Evolutionary conservation across 2,113 vertebrate genomes (phyloP).

Genomic region (Cottus gobio): DNA sequence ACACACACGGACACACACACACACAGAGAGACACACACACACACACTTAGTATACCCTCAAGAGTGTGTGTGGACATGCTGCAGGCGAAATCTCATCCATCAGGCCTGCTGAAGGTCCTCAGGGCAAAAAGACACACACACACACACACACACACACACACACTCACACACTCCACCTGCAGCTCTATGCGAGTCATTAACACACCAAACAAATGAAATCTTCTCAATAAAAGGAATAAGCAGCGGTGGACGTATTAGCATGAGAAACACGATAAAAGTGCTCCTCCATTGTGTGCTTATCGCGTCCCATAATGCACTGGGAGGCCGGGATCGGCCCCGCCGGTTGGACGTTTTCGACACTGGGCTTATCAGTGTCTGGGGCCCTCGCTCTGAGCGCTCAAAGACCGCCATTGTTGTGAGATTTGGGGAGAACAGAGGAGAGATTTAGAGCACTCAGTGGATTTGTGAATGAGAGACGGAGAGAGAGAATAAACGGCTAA

Average conservation of each 20-base stretch:
- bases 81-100: too few species aligned
- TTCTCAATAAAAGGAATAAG: slow-evolving; percentile 52
- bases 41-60: slow-evolving; percentile 1
- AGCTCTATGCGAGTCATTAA: slow-evolving; percentile 58
- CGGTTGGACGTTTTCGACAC: slow-evolving; percentile 52
- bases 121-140: slow-evolving; percentile 1
- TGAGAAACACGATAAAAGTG: slow-evolving; percentile 66
- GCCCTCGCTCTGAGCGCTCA: slow-evolving; percentile 50
- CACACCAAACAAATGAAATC: slow-evolving; percentile 67
- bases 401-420: slow-evolving; percentile 69
- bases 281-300: slow-evolving; percentile 72
- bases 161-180: slow-evolving; percentile 18
- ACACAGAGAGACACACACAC: neutral
- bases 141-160: slow-evolving; percentile 8
- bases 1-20: neutral
- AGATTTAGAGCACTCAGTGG: slow-evolving; percentile 56
- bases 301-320: slow-evolving; percentile 70
- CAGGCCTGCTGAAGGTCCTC: too few species aligned
- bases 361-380: slow-evolving; percentile 64
- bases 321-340: slow-evolving; percentile 54
- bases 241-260: slow-evolving; percentile 58
- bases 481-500: neutral
- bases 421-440: slow-evolving; percentile 62
- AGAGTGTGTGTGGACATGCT: neutral
- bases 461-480: slow-evolving; percentile 26